phyloP scores from a whole-genome alignment of 2,888 invertebrate species.

The Eulithis testata region DNA sequence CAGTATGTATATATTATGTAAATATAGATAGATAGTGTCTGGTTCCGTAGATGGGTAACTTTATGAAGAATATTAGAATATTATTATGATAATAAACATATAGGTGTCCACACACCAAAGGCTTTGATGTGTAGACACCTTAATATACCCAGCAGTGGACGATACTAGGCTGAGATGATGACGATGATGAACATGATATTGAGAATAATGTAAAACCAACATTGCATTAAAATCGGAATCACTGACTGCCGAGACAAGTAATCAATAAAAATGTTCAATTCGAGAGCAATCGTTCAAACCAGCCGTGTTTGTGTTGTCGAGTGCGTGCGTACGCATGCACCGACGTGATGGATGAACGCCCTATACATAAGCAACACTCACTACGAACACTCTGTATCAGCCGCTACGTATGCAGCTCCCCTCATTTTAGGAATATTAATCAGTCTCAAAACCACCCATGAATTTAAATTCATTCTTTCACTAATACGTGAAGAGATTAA shows the following conservation, averaged over 20 bases:
- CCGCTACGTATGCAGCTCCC: slow-evolving; percentile 49
- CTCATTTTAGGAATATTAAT: slow-evolving; percentile 67
- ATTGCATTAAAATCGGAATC: background rate
- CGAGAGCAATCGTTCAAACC: slow-evolving; percentile 50
- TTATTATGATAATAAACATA: too few species aligned
- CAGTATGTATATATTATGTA: background rate
- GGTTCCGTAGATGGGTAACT: too few species aligned
- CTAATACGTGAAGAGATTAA: slow-evolving; percentile 31
- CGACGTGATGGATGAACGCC: slow-evolving; percentile 62
- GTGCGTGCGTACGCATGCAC: slow-evolving; percentile 64
- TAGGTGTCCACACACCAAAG: too few species aligned
- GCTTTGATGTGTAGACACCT: too few species aligned
- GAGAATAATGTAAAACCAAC: too few species aligned
- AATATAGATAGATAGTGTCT: too few species aligned
- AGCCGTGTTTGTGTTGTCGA: slow-evolving; percentile 40
- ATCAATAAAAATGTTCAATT: slow-evolving; percentile 42
- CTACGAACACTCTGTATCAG: slow-evolving; percentile 40
- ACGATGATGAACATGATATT: too few species aligned
- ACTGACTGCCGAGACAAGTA: slow-evolving; percentile 29
- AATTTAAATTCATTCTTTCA: slow-evolving; percentile 55
- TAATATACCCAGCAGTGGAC: too few species aligned
- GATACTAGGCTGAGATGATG: too few species aligned
- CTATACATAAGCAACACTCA: slow-evolving; percentile 57
- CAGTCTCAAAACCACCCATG: slow-evolving; percentile 52
- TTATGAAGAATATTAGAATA: too few species aligned